Percentiles rank a stretch among this genome's conserved stretches.
Conservation (phyloP, 92 coral and sea anemone species). For the Plumapathes pennacea region DNA sequence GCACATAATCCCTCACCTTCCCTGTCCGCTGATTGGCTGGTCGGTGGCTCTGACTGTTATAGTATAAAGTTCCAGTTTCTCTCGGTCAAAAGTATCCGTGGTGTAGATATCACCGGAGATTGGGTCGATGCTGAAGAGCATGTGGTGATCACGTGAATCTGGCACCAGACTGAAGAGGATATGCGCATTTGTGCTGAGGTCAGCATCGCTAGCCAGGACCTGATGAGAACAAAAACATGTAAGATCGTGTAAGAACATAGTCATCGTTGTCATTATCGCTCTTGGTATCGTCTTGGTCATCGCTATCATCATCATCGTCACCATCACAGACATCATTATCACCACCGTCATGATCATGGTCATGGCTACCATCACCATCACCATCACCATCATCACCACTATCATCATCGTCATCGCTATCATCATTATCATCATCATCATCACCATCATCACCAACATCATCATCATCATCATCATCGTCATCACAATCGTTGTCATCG, state of each 20-base stretch:
- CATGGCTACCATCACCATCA: not conserved
- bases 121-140: slow-evolving; percentile 66
- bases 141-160: slow-evolving; percentile 63
- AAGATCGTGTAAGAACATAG: no score
- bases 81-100: slow-evolving; percentile 78
- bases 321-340: not conserved
- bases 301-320: slow-evolving; percentile 18
- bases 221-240: not conserved
- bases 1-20: slow-evolving; percentile 57
- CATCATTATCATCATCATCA: not conserved
- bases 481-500: not conserved
- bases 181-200: slow-evolving; percentile 67
- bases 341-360: not conserved
- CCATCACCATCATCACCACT: not conserved
- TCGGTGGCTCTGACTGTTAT: slow-evolving; percentile 79
- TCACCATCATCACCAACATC: not conserved
- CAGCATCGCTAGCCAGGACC: slow-evolving; percentile 78
- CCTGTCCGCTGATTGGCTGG: slow-evolving; percentile 81
- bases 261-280: slow-evolving; percentile 5
- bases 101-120: slow-evolving; percentile 73
- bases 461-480: not conserved
- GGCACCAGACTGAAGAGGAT: slow-evolving; percentile 75
- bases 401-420: not conserved
- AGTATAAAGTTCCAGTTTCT: slow-evolving; percentile 55
- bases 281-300: not conserved